These are phyloP conservation scores for Nesoenas mayeri DNA, from an alignment of 2,113 vertebrate genomes.

Conservation along the genomic window DNA sequence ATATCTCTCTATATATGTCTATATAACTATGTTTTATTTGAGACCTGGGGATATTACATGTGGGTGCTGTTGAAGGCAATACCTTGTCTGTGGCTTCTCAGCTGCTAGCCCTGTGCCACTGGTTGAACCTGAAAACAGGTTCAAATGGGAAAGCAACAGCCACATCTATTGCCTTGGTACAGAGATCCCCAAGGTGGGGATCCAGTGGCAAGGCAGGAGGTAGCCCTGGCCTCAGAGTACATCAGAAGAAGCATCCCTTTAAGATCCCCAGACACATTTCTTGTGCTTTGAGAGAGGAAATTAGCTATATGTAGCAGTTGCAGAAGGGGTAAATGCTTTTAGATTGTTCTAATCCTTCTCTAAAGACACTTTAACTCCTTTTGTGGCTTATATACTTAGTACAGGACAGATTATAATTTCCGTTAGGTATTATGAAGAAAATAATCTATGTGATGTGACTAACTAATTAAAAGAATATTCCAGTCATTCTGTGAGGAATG, in stretches of 20 bases:
- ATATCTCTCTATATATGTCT: no score
- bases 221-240: no score
- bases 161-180: rapidly evolving
- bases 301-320: background rate
- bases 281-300: background rate
- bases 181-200: background rate
- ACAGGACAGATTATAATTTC: background rate
- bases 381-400: background rate
- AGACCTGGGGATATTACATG: background rate
- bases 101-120: rapidly evolving
- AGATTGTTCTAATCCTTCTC: background rate
- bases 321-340: background rate
- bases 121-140: background rate
- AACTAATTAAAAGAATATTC: background rate
- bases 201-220: background rate
- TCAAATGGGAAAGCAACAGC: background rate
- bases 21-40: background rate
- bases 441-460: background rate
- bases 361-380: background rate
- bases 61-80: background rate
- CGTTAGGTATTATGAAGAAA: background rate
- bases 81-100: background rate
- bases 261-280: background rate
- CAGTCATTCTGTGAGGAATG: background rate
- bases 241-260: background rate